These are phyloP conservation scores for Gallinago undulata DNA, from an alignment of 2,113 vertebrate species.

Conservation along the genomic window DNA sequence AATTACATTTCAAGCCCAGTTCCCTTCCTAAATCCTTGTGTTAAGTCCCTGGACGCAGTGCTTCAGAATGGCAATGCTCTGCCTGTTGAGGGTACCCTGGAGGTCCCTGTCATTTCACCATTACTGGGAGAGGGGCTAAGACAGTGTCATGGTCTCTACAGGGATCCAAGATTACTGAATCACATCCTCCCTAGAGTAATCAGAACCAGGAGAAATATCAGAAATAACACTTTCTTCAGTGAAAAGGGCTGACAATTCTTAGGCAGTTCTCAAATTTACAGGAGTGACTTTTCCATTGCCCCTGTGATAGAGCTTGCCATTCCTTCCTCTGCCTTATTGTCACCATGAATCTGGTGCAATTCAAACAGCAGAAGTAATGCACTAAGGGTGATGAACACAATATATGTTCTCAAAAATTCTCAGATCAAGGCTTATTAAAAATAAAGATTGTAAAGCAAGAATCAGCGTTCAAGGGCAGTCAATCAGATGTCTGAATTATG, in stretches of 20 bases:
- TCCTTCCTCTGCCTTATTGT: not conserved
- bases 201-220: not conserved
- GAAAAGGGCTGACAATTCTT: not conserved
- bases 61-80: not conserved
- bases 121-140: not conserved
- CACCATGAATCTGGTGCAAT: not conserved
- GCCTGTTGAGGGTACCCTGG: not conserved
- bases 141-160: fast-evolving
- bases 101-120: not conserved
- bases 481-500: slow-evolving; percentile 47
- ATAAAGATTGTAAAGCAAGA: not conserved
- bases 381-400: not conserved
- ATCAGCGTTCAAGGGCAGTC: not conserved
- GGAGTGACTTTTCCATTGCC: not conserved
- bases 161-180: not conserved
- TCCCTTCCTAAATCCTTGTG: not conserved
- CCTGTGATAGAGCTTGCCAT: not conserved
- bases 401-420: not conserved
- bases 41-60: not conserved
- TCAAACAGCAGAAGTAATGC: not conserved
- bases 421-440: slow-evolving; percentile 37
- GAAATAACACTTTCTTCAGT: not conserved
- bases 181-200: not conserved
- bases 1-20: not conserved
- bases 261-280: not conserved